Conservation (phyloP, 2,113 vertebrate species). For the Isurus oxyrinchus region DNA sequence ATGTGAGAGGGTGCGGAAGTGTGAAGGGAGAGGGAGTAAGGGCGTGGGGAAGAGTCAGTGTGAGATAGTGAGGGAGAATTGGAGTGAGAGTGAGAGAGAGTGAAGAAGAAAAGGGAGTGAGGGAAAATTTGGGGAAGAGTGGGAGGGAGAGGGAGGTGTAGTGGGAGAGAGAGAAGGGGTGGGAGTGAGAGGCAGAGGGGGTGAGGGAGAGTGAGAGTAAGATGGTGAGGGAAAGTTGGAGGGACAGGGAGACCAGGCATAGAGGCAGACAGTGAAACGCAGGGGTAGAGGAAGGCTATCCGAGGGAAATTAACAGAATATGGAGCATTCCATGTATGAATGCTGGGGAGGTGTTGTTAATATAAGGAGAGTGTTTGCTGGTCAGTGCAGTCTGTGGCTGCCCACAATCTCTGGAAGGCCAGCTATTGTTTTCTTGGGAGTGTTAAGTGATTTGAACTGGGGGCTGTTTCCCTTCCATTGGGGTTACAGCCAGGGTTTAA, state of each 20-base stretch:
- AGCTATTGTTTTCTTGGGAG: background rate
- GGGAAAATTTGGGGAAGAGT: background rate
- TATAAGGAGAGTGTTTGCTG: background rate
- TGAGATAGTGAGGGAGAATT: background rate
- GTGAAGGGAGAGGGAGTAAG: background rate
- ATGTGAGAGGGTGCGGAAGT: background rate
- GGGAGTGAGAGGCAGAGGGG: too few species aligned
- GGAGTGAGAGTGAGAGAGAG: background rate
- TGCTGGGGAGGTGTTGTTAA: too few species aligned
- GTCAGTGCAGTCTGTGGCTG: background rate
- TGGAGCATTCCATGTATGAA: background rate
- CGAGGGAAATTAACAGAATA: background rate
- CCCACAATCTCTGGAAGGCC: background rate
- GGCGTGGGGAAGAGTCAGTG: background rate
- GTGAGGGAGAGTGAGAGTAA: background rate
- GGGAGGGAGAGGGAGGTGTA: background rate
- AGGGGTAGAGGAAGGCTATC: background rate
- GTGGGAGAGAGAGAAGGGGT: background rate
- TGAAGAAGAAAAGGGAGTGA: background rate
- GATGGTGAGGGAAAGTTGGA: background rate
- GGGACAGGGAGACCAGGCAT: background rate
- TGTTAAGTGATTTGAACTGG: background rate
- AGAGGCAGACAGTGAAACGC: background rate
- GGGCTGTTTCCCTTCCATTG: background rate
- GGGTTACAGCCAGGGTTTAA: background rate